Evolutionary conservation across 2,113 vertebrate genomes (phyloP).

Genomic region (Chinchilla lanigera): DNA sequence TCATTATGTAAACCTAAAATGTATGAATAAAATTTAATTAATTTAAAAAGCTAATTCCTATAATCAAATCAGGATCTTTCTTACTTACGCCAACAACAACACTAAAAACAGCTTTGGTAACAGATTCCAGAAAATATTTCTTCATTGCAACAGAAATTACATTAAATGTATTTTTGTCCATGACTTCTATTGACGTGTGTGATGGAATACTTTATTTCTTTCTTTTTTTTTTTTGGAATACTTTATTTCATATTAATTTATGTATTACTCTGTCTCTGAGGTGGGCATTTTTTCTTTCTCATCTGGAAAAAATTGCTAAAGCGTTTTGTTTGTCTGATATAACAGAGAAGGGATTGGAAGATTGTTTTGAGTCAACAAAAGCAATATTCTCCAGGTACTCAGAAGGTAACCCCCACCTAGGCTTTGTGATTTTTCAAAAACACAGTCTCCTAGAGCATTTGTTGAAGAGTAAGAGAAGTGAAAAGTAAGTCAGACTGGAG

Average conservation of each 20-base stretch:
- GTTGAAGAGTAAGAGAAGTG: neutral
- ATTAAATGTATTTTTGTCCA: constrained; percentile 13
- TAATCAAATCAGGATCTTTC: constrained; percentile 31
- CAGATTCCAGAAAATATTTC: neutral
- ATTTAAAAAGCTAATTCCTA: neutral
- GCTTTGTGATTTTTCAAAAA: constrained; percentile 3
- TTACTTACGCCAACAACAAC: neutral
- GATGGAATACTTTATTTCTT: constrained; percentile 17
- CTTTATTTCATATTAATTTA: constrained; percentile 38
- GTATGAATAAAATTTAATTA: neutral
- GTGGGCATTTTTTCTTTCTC: neutral
- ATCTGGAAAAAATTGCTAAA: neutral
- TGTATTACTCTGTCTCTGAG: neutral
- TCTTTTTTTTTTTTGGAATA: too few relatives aligned
- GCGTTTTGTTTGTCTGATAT: neutral
- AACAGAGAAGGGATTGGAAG: neutral
- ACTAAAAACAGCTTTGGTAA: constrained; percentile 13
- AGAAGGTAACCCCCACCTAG: neutral
- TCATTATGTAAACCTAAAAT: neutral
- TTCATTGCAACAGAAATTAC: neutral
- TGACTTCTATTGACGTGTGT: neutral
- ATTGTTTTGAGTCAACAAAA: neutral
- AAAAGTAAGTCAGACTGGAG: neutral
- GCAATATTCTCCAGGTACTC: neutral
- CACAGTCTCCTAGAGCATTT: neutral